These are phyloP conservation scores for Argyrosomus regius DNA, from an alignment of 2,797 vertebrate genomes.

Conservation along the genomic window DNA sequence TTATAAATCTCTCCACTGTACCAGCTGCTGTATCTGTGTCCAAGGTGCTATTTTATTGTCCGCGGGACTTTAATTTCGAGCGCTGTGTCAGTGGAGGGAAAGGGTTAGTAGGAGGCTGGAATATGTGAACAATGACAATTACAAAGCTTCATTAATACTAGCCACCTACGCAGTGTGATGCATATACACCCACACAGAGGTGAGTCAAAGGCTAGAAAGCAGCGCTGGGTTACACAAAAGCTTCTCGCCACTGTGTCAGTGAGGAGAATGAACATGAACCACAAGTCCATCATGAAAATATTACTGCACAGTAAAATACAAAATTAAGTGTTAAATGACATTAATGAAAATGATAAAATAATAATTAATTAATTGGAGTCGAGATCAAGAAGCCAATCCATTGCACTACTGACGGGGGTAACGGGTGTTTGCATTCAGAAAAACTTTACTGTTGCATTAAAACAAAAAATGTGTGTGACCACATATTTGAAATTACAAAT, in stretches of 20 bases:
- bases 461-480: neutral
- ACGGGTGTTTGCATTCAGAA: neutral
- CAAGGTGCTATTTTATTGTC: no score
- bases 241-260: neutral
- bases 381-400: neutral
- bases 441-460: neutral
- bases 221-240: slow-evolving; percentile 6
- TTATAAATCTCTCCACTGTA: no score
- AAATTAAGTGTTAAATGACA: neutral
- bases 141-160: slow-evolving; percentile 15
- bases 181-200: slow-evolving; percentile 7
- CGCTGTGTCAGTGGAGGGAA: neutral
- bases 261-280: neutral
- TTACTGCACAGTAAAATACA: neutral
- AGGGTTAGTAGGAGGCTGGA: neutral
- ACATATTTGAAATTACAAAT: neutral
- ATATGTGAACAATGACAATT: slow-evolving; percentile 23
- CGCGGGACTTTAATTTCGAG: no score
- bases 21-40: no score
- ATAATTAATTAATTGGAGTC: neutral
- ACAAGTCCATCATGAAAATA: neutral
- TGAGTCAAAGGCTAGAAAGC: slow-evolving; percentile 30
- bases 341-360: neutral
- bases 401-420: no score
- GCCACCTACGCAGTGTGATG: slow-evolving; percentile 32